Evolutionary conservation across 2,888 invertebrate species (phyloP).

Genomic region (Pollenia griseotomentosa): DNA sequence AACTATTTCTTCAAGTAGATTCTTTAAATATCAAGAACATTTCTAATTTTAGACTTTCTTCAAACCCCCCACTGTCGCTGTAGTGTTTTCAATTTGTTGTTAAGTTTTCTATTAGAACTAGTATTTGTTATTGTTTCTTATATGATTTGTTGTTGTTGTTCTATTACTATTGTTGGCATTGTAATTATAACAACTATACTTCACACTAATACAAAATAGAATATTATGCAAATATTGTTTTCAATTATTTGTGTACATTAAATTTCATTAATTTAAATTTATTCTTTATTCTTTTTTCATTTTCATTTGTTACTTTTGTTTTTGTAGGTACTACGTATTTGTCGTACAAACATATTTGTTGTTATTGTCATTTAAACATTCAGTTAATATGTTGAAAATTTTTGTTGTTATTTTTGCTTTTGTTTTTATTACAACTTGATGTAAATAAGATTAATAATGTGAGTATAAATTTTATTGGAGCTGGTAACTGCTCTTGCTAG

Average conservation of each 20-base stretch:
- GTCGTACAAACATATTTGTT: not conserved
- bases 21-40: too few relatives aligned
- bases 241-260: constrained; percentile 1
- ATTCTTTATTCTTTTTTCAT: constrained; percentile 14
- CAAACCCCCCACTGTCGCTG: constrained; percentile 10
- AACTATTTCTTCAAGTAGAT: too few relatives aligned
- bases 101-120: constrained; percentile 24
- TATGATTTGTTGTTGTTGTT: constrained; percentile 33
- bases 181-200: constrained; percentile 40
- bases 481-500: not conserved
- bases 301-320: not conserved
- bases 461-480: not conserved
- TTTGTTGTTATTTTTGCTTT: constrained; percentile 27
- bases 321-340: not conserved
- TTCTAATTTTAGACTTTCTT: too few relatives aligned
- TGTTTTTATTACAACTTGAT: constrained; percentile 33
- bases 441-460: constrained; percentile 42
- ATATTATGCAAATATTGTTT: constrained; percentile 53
- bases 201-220: constrained; percentile 59
- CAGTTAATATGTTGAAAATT: constrained; percentile 20
- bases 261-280: constrained; percentile 52
- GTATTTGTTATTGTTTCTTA: constrained; percentile 17
- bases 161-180: constrained; percentile 32
- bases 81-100: not conserved
- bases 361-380: constrained; percentile 33